phyloP scores from a whole-genome alignment of 1,140 invertebrate genomes.

The Paraescarpia echinospica region DNA sequence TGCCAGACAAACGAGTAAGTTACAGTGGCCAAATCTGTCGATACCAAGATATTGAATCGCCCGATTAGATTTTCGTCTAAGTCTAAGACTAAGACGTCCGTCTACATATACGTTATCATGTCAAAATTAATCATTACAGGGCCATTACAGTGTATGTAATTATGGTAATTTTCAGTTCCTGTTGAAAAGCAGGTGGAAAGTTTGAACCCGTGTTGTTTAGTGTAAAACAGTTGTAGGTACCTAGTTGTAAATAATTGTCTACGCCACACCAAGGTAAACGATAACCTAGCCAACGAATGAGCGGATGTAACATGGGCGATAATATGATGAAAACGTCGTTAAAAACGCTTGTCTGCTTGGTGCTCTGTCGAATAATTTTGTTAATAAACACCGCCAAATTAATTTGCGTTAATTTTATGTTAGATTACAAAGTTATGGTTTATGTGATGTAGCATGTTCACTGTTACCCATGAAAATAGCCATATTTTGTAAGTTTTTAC shows the following conservation, averaged over 20 bases:
- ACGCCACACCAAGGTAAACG: background rate
- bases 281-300: too few relatives aligned
- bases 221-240: too few relatives aligned
- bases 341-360: background rate
- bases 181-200: background rate
- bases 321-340: background rate
- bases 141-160: background rate
- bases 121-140: background rate
- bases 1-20: background rate
- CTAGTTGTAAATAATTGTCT: too few relatives aligned
- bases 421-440: background rate
- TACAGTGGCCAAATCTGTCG: background rate
- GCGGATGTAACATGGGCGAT: background rate
- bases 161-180: background rate
- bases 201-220: background rate
- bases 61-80: background rate
- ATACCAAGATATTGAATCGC: background rate
- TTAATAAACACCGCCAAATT: background rate
- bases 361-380: background rate
- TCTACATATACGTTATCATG: background rate
- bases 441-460: background rate
- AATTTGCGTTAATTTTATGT: background rate
- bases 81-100: background rate
- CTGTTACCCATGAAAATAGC: too few relatives aligned
- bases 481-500: too few relatives aligned